Evolutionary conservation across 2,888 invertebrate species (phyloP), one percentile per base, ranked within the genome.

Genomic region (Rotaria socialis): DNA sequence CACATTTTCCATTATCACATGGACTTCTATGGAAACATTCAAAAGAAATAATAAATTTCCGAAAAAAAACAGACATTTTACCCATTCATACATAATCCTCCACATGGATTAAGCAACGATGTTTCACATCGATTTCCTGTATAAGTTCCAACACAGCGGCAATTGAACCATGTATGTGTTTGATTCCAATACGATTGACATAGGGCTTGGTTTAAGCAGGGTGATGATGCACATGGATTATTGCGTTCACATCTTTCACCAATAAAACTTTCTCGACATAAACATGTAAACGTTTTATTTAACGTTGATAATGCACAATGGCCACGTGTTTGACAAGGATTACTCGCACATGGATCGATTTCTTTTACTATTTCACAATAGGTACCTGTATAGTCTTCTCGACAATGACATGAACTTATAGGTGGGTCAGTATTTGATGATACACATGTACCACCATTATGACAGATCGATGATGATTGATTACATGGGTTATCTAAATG

Each of bases 381-480:
- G 11, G 84, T 41, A 35, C 85, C 87, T 7, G 55, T 84, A 84
- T 74, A 87, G 27, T 80, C 60, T 43, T n/a, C 50, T 41, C 84
- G 50, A 84, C 87, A 87, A n/a, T 50, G 41, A 84, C 87, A 87
- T 41, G 80, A 24, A 47, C 24, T 80, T 41, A 47, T n/a, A 8
- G 80, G 80, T 47, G 80, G 80, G 8, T 80, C 80, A 47, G 80
- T 80, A 80, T 80, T 80, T n/a, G 80, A 84, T 41, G 56, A 52
- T n/a, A 87, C 22, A 74, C 87, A 87, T 80, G 84, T 85, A 14
- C 87, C 87, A 43, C 60, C 84, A 74, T 87, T 85, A 41, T 60
- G 80, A 74, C 87, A 87, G n/a, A 24, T 47, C 22, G 80, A 60
- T 24, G 80, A 24, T 47, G 24, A 47, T 47, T 8, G 3, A n/a